Evolutionary conservation across 2,113 vertebrate species (phyloP).

Genomic region (Neodon shergylaensis): DNA sequence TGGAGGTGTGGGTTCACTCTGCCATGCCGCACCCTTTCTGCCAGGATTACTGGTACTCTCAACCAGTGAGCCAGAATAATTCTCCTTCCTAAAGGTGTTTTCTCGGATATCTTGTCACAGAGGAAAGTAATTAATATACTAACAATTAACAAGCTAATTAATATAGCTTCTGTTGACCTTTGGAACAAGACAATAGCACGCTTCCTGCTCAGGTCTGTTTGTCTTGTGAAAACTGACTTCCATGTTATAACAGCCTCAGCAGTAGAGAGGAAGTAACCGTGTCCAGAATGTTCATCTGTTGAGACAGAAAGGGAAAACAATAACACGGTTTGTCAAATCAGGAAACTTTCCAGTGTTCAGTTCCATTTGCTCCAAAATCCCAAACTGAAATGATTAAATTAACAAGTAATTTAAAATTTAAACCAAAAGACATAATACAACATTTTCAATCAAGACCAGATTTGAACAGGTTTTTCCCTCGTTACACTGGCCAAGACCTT

Average conservation of each 20-base stretch:
- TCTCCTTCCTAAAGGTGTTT: neutral
- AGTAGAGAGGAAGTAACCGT: constrained; percentile 3
- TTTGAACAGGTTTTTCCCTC: neutral
- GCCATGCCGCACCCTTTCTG: neutral
- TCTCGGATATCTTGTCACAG: neutral
- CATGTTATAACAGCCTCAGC: neutral
- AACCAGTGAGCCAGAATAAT: neutral
- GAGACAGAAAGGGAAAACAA: neutral
- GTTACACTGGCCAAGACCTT: neutral
- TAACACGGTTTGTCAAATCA: neutral
- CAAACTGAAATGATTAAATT: constrained; percentile 11
- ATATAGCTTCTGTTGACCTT: neutral
- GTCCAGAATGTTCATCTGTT: neutral
- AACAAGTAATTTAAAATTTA: neutral
- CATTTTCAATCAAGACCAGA: neutral
- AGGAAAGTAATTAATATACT: neutral
- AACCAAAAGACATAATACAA: neutral
- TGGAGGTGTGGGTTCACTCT: neutral
- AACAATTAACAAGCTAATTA: neutral
- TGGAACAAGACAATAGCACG: neutral
- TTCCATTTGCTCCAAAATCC: constrained; percentile 5
- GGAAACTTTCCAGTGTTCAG: neutral
- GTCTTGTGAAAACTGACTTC: constrained; percentile 58
- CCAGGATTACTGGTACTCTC: too few species aligned
- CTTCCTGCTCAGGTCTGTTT: constrained; percentile 29